Percentiles rank a stretch among this genome's conserved stretches.
phyloP scores from a whole-genome alignment of 2,113 vertebrate genomes.

The Dipodomys ordii region DNA sequence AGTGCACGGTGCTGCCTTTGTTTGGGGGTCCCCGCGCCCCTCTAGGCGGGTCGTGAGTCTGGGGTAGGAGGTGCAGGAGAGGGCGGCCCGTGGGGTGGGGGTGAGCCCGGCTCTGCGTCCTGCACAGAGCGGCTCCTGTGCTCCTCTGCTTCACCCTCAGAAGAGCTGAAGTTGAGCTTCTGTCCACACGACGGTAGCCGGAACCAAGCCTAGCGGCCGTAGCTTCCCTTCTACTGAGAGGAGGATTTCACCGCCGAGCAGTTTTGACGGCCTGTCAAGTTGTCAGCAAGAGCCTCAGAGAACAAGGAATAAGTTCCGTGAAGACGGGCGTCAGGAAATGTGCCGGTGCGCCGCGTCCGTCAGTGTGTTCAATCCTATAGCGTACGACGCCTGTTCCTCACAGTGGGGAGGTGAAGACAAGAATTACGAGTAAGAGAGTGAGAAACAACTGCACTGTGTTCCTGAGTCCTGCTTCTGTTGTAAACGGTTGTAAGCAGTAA shows the following conservation, averaged over 20 bases:
- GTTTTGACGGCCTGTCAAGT: not conserved
- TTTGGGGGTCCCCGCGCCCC: too few relatives aligned
- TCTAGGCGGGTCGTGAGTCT: too few relatives aligned
- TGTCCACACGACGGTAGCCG: not conserved
- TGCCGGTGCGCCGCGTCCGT: not conserved
- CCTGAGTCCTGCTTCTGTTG: too few relatives aligned
- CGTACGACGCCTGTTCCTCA: not conserved
- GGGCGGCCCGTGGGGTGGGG: too few relatives aligned
- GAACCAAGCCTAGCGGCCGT: not conserved
- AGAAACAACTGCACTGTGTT: too few relatives aligned
- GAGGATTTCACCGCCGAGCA: not conserved
- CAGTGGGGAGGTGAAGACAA: not conserved
- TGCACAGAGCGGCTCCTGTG: not conserved
- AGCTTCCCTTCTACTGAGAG: not conserved
- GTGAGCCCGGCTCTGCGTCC: too few relatives aligned
- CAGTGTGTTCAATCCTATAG: not conserved
- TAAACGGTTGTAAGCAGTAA: too few relatives aligned
- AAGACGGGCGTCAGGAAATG: not conserved
- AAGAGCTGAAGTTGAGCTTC: not conserved
- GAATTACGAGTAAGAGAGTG: not conserved
- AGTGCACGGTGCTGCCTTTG: too few relatives aligned
- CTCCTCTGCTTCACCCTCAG: not conserved
- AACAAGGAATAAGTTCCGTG: conserved; percentile 10
- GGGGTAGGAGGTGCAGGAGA: too few relatives aligned
- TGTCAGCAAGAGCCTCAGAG: not conserved